These are phyloP conservation scores for Drosophila novamexicana DNA, from an alignment of 1,140 invertebrate genomes.

Conservation along the genomic window DNA sequence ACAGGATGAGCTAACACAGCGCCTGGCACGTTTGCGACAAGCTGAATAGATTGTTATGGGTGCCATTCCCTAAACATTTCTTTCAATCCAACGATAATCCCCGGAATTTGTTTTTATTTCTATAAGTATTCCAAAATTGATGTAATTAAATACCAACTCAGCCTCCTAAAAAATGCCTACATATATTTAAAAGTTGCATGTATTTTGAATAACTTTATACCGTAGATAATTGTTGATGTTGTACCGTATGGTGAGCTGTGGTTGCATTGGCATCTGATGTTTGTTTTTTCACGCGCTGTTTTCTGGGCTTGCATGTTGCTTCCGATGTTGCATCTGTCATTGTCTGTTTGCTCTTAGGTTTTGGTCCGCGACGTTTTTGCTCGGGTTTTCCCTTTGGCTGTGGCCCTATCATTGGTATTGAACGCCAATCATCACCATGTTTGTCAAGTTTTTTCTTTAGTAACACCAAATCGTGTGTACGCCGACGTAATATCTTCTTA, in stretches of 20 bases:
- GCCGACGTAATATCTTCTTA: slow-evolving; percentile 69
- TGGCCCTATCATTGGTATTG: slow-evolving; percentile 72
- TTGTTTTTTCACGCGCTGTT: slow-evolving; percentile 58
- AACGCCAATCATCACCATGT: slow-evolving; percentile 76
- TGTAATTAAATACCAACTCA: slow-evolving; percentile 1
- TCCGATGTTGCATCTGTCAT: not conserved
- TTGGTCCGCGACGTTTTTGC: slow-evolving; percentile 74
- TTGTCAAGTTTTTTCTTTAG: slow-evolving; percentile 72
- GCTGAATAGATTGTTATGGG: slow-evolving; percentile 85
- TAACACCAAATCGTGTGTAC: slow-evolving; percentile 66
- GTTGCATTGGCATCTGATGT: not conserved
- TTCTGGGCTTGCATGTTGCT: slow-evolving; percentile 55
- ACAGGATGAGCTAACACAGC: slow-evolving; percentile 97
- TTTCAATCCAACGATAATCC: slow-evolving; percentile 3
- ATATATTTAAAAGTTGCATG: not conserved
- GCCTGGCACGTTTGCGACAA: slow-evolving; percentile 96
- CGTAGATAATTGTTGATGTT: not conserved
- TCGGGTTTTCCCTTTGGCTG: slow-evolving; percentile 78
- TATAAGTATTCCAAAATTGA: slow-evolving; percentile 3
- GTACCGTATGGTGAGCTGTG: slow-evolving; percentile 10
- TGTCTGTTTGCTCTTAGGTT: slow-evolving; percentile 66
- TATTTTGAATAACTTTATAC: not conserved
- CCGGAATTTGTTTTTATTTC: slow-evolving; percentile 58
- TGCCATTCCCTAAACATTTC: slow-evolving; percentile 13
- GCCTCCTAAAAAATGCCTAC: not conserved